Conservation (phyloP, 2,888 invertebrate genomes). For the Drosophila hamatofila region DNA sequence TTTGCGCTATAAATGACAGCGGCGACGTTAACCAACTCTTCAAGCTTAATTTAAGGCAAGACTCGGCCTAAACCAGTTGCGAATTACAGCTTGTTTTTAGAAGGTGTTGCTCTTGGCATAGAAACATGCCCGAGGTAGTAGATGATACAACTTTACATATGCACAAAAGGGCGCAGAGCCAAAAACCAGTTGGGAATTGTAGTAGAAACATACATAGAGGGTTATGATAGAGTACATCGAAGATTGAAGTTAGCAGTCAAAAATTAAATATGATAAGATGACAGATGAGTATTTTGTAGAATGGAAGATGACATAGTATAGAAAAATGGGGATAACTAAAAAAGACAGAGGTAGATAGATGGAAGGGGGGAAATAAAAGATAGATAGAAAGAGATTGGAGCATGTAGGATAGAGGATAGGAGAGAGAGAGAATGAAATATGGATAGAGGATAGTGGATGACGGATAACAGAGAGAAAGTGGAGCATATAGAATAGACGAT, state of each 20-base stretch:
- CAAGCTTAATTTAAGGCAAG: constrained; percentile 4
- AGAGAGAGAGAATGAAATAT: no score
- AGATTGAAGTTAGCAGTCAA: background rate
- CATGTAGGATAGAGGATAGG: background rate
- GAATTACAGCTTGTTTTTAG: constrained; percentile 14
- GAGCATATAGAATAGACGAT: no score
- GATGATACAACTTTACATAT: background rate
- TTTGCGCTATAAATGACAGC: background rate
- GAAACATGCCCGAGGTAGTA: background rate
- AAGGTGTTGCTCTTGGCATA: constrained; percentile 3
- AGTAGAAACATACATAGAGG: no score
- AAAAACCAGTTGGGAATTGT: background rate
- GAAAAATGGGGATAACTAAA: no score
- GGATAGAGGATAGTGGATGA: background rate
- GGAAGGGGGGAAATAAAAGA: background rate
- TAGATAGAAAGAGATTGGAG: background rate
- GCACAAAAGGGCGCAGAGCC: background rate
- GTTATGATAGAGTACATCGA: background rate
- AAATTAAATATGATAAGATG: background rate
- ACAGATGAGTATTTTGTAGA: no score
- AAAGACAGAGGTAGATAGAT: no score
- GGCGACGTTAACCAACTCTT: constrained; percentile 14
- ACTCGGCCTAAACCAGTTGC: constrained; percentile 15
- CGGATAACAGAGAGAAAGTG: background rate
- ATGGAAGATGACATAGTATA: no score